phyloP scores from a whole-genome alignment of 2,888 invertebrate species.

The Chaetoderma sp. region DNA sequence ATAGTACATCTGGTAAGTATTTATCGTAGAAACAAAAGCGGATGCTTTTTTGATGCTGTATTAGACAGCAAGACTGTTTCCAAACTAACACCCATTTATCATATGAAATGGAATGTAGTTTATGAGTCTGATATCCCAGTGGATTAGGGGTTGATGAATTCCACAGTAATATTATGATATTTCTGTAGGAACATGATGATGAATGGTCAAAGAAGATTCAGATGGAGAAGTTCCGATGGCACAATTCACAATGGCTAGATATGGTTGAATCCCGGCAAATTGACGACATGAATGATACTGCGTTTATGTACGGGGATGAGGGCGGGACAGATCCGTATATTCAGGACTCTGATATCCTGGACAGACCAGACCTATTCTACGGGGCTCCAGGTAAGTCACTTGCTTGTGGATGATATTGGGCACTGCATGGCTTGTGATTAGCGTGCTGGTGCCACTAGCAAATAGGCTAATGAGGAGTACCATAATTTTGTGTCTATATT shows the following conservation, averaged over 20 bases:
- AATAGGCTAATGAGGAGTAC: neutral
- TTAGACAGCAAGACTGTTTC: no score
- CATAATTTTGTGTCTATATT: no score
- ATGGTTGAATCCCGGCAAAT: slow-evolving; percentile 81
- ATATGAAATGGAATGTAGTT: no score
- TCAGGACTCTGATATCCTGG: slow-evolving; percentile 66
- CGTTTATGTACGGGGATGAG: slow-evolving; percentile 63
- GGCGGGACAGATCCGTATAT: slow-evolving; percentile 61
- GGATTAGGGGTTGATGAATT: no score
- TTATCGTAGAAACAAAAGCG: no score
- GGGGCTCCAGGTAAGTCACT: slow-evolving; percentile 40
- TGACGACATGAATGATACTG: slow-evolving; percentile 61
- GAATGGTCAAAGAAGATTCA: slow-evolving; percentile 95
- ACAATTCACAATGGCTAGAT: slow-evolving; percentile 98
- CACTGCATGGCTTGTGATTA: neutral
- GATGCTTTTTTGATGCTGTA: no score
- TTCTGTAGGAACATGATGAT: slow-evolving; percentile 80
- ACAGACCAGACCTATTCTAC: slow-evolving; percentile 66
- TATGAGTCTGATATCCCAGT: no score
- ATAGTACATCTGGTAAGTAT: no score
- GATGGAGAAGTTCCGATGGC: slow-evolving; percentile 95
- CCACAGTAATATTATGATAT: no score
- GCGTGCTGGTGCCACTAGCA: neutral
- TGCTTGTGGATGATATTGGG: neutral
- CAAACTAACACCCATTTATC: no score